These are phyloP conservation scores for Andinoacara biseriatus DNA, from an alignment of 2,113 vertebrate genomes.

Conservation along the genomic window DNA sequence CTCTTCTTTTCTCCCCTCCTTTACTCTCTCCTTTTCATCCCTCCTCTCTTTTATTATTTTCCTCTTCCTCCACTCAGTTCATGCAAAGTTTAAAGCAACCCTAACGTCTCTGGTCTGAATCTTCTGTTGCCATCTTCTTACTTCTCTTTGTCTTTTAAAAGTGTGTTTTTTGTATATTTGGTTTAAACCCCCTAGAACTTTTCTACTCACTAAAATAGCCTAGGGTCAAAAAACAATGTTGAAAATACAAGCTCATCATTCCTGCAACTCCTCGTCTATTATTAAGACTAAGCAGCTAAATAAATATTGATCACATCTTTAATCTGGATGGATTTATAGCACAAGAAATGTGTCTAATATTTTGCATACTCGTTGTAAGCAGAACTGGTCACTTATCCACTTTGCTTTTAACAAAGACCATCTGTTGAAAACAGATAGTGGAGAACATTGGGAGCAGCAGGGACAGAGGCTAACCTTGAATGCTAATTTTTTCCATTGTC, in stretches of 20 bases:
- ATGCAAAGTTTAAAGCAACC: slow-evolving; percentile 51
- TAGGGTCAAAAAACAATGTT: not conserved
- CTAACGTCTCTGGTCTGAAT: slow-evolving; percentile 38
- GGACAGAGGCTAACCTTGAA: not conserved
- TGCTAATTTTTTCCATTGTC: not conserved
- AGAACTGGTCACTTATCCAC: not conserved
- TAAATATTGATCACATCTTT: slow-evolving; percentile 7
- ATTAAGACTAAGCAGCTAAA: not conserved
- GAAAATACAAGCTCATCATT: not conserved
- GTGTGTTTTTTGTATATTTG: not conserved
- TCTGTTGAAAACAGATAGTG: slow-evolving; percentile 27
- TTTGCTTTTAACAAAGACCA: slow-evolving; percentile 28
- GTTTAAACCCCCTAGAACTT: not conserved
- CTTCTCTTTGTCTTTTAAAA: slow-evolving; percentile 3
- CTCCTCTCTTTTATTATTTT: slow-evolving; percentile 22
- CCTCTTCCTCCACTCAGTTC: slow-evolving; percentile 30
- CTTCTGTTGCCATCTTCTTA: not conserved
- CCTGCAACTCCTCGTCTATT: not conserved
- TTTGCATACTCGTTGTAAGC: not conserved
- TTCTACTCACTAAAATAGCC: not conserved
- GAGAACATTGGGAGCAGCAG: not conserved
- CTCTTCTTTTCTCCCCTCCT: not conserved
- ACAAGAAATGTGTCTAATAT: not conserved
- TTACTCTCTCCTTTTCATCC: slow-evolving; percentile 2
- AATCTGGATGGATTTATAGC: slow-evolving; percentile 4